Percentiles rank a stretch among this genome's conserved stretches.
These are phyloP conservation scores for Forbesichthys papilliferus DNA, from an alignment of 2,113 vertebrate genomes.

Conservation along the genomic window DNA sequence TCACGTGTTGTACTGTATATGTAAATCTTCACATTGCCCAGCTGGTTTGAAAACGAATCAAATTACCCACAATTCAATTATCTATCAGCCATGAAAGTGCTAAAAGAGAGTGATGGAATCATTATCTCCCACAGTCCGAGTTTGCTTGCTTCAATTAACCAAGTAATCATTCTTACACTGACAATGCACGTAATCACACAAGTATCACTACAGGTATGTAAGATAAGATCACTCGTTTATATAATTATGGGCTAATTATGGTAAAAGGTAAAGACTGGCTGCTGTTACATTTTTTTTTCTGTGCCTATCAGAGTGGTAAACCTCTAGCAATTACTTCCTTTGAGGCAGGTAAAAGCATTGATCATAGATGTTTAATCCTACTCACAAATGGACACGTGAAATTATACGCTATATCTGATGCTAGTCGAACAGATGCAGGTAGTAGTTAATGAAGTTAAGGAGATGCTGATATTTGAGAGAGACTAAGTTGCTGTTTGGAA, in stretches of 20 bases:
- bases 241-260: slow-evolving; percentile 37
- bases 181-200: slow-evolving; percentile 9
- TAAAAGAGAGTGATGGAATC: slow-evolving; percentile 30
- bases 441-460: too few species aligned
- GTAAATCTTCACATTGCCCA: slow-evolving; percentile 21
- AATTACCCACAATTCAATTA: slow-evolving; percentile 29
- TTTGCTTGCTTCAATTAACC: slow-evolving; percentile 39
- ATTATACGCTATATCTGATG: too few species aligned
- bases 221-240: slow-evolving; percentile 26
- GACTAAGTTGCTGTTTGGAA: too few species aligned
- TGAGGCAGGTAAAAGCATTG: too few species aligned
- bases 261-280: slow-evolving; percentile 9
- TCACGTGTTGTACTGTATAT: slow-evolving; percentile 19
- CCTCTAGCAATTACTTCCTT: too few species aligned
- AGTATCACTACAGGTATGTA: slow-evolving; percentile 12
- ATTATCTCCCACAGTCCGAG: slow-evolving; percentile 22
- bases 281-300: slow-evolving; percentile 6
- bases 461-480: too few species aligned
- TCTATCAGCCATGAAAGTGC: slow-evolving; percentile 26
- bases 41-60: slow-evolving; percentile 12
- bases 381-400: too few species aligned
- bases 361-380: too few species aligned
- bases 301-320: slow-evolving; percentile 32
- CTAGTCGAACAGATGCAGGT: too few species aligned
- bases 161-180: slow-evolving; percentile 17